Base-by-base conservation (phyloP, 2,888 invertebrate species). In the Cerastis leucographa region DNA sequence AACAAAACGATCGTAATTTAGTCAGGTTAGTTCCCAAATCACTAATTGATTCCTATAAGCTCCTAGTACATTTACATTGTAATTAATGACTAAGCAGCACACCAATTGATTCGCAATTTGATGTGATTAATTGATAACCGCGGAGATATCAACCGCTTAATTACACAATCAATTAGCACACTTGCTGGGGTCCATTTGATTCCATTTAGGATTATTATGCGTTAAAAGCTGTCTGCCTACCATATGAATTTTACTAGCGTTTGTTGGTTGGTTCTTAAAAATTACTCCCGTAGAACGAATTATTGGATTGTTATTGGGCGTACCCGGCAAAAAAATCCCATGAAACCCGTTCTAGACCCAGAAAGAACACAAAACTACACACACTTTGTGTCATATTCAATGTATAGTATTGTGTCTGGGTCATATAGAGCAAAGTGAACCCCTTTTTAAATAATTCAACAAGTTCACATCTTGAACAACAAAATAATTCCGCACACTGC, bases 81-180 rank as follows among this genome's bases (percentile, higher is more conserved):
- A 70, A 86, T 83, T 76, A 83, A 83, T 80, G 56, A 67, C 49
- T 67, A 54, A 72, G 65, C 80, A 77, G 65, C 46, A 73, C 59
- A 80, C 25, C 74, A 86, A 83, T 80, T 73, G 77, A 73, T 85
- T 74, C 74, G 74, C 75, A 78, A 82, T 76, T 75, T 64, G 67
- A 77, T 61, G 66, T 70, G 67, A 84, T 86, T 84, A 83, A 85
- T 80, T 76, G 73, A 74, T 85, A 76, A 67, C 54, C 35, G 22
- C 49, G 17, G 35, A 73, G 46, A 79, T 68, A 72, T 65, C 51
- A 72, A 72, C 65, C 35, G 83, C 59, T 80, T 71, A 72, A 79
- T 78, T 79, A 61, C 67, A 59, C 69, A 62, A 49, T 75, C 75
- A 76, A 72, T 83, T 79, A 80, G 54, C 46, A 75, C n/a, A n/a